Evolutionary conservation across 2,888 invertebrate species (phyloP).

Genomic region (Vesta saturnalis): DNA sequence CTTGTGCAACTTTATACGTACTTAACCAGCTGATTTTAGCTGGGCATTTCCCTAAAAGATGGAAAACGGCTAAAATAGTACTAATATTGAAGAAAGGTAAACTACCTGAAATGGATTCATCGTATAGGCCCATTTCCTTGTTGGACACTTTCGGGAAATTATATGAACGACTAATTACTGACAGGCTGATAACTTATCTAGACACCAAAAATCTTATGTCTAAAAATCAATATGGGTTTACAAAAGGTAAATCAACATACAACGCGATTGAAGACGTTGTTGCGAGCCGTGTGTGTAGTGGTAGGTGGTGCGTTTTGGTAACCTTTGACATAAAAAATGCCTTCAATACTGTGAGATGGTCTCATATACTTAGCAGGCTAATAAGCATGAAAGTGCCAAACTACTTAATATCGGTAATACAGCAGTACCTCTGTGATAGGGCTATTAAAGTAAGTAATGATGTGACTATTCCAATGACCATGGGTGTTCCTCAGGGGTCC

Average conservation of each 20-base stretch:
- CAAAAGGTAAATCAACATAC: not conserved
- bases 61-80: not conserved
- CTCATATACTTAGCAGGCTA: not conserved
- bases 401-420: not conserved
- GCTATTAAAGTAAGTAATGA: not conserved
- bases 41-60: no score
- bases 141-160: not conserved
- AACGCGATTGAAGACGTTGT: not conserved
- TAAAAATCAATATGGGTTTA: not conserved
- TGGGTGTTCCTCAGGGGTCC: slow-evolving; percentile 14
- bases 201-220: not conserved
- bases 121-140: not conserved
- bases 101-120: not conserved
- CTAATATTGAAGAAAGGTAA: not conserved
- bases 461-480: no score
- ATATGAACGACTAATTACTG: not conserved
- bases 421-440: not conserved
- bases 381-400: not conserved
- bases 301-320: not conserved
- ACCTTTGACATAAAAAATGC: not conserved
- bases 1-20: no score
- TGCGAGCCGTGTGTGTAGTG: not conserved
- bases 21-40: no score
- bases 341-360: not conserved
- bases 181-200: not conserved